Conservation (phyloP, 2,888 invertebrate species). For the Drosophila rubida region DNA sequence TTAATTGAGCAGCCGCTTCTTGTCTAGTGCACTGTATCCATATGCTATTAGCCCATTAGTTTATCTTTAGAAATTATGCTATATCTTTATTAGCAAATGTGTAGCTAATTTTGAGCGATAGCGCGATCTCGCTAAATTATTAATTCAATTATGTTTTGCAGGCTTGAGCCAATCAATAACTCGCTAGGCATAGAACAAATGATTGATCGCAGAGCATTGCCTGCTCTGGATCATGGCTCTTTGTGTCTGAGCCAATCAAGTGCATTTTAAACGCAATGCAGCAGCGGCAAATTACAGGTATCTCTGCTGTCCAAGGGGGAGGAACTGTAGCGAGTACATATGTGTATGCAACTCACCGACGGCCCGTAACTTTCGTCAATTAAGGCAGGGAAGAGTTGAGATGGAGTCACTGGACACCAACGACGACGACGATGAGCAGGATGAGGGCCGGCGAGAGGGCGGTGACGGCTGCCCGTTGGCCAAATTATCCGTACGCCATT, state of each 20-base stretch:
- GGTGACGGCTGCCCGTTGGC: slow-evolving; percentile 55
- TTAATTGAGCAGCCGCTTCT: no score
- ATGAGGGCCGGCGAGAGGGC: slow-evolving; percentile 3
- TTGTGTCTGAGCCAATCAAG: slow-evolving; percentile 44
- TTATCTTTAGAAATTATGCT: not conserved
- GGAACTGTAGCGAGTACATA: slow-evolving; percentile 10
- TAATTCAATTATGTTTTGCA: not conserved
- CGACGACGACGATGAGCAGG: not conserved
- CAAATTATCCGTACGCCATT: slow-evolving; percentile 77
- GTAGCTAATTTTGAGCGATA: not conserved
- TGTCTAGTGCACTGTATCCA: no score
- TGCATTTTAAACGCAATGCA: slow-evolving; percentile 62
- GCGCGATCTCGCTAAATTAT: not conserved
- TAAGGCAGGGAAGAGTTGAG: slow-evolving; percentile 51
- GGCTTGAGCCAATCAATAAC: slow-evolving; percentile 1
- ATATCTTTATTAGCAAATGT: not conserved
- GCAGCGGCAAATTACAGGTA: slow-evolving; percentile 68
- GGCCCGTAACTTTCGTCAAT: slow-evolving; percentile 74
- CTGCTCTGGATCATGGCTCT: slow-evolving; percentile 9
- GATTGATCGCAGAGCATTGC: not conserved
- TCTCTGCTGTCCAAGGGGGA: slow-evolving; percentile 27
- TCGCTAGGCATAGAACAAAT: not conserved
- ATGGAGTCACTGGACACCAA: slow-evolving; percentile 19
- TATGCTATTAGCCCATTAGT: not conserved
- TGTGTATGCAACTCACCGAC: slow-evolving; percentile 31